Evolutionary conservation across 2,797 vertebrate genomes (phyloP), one percentile per base, ranked within the genome.

Genomic region (Paedocypris micromegethes): DNA sequence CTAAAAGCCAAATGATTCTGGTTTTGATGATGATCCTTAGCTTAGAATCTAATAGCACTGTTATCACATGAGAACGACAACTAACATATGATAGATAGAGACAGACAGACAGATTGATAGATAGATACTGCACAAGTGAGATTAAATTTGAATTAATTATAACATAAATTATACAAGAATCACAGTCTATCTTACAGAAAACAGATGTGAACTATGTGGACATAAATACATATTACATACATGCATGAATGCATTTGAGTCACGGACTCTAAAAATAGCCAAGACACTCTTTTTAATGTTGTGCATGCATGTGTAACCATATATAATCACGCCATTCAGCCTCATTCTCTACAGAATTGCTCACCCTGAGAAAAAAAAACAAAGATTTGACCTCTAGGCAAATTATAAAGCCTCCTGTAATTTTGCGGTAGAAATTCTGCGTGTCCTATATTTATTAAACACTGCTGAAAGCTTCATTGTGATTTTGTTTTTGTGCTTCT

Each of bases 281-380:
- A 38, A 55, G 43, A 5, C 41, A 61, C 54, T 48, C 63, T 63
- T 68, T 52, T 63, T 58, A 62, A 37, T 74, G 53, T 66, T 66
- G 41, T 6, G 9, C 66, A 56, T 64, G 46, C 42, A 45, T 60
- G 9, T 58, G 52, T 64, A 64, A 59, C 55, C n/a, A n/a, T 72
- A 70, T 84, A 80, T 83, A 82, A 86, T 75, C 77, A 39, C 84
- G 83, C 78, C 83, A 82, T 82, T 81, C 65, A 53, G 82, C 75
- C 72, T 78, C 61, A 76, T 77, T 73, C 72, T 73, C 67, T 58
- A 4, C 49, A 51, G 8, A 66, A 58, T 81, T 77, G 80, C 77
- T 75, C 9, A 78, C 80, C 83, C 59, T 70, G 53, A 59, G 52
- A 77, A 73, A 72, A 66, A 75, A 75, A 72, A 80, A 57, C 75